Conservation (phyloP, 2,797 vertebrate species). For the Cyclopterus lumpus region DNA sequence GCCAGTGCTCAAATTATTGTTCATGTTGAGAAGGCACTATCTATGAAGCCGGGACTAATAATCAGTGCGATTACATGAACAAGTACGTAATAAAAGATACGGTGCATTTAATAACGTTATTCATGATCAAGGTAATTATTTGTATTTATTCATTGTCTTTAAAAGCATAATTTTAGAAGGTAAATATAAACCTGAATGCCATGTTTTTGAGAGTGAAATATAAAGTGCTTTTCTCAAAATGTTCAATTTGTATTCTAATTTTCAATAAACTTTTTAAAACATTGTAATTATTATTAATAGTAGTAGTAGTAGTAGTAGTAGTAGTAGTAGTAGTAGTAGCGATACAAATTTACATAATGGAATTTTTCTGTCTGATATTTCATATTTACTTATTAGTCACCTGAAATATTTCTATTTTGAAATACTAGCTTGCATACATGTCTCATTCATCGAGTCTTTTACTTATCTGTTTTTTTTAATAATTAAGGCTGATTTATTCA, state of each 20-base stretch:
- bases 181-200: background rate
- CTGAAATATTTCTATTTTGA: background rate
- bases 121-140: background rate
- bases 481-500: conserved; percentile 1
- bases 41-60: conserved; percentile 20
- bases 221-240: background rate
- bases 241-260: background rate
- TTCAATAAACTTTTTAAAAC: background rate
- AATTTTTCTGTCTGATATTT: background rate
- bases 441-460: background rate
- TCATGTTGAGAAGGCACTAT: conserved; percentile 18
- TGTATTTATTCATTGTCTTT: background rate
- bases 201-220: background rate
- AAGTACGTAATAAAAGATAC: background rate
- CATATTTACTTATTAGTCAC: background rate
- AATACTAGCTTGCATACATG: background rate
- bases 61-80: background rate
- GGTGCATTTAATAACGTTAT: background rate
- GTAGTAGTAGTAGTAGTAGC: background rate
- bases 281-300: background rate
- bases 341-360: background rate
- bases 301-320: background rate
- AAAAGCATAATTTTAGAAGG: background rate
- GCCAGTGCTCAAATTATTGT: conserved; percentile 35
- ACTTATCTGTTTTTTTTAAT: background rate